Base-by-base conservation (phyloP, 2,113 vertebrate species). In the Pedetes capensis region DNA sequence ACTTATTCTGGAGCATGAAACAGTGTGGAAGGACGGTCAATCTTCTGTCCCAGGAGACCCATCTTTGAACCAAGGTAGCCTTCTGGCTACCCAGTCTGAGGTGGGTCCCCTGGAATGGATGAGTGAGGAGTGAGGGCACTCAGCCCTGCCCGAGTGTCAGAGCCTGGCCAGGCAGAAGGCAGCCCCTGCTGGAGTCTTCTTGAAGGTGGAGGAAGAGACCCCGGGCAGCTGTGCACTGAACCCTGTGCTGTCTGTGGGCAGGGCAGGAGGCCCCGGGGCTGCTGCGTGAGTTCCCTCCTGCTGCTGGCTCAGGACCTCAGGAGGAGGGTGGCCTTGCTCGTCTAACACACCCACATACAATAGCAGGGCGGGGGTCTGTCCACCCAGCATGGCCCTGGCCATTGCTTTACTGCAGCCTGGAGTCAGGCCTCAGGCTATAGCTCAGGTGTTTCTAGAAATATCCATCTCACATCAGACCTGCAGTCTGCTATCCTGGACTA, bases 261-360 rank as follows among this genome's bases (percentile, higher is more conserved):
- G n/a, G n/a, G n/a, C n/a, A n/a, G n/a, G n/a, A n/a, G n/a, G n/a
- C n/a, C n/a, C n/a, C n/a, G n/a, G n/a, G n/a, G n/a, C n/a, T n/a
- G n/a, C n/a, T n/a, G n/a, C n/a, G n/a, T n/a, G n/a, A n/a, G n/a
- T n/a, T n/a, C n/a, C n/a, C n/a, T n/a, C n/a, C 34, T 2, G 10
- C 4, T 8, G 29, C 17, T 44, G 1, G 18, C 66, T 34, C 13
- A 5, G 20, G 66, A 32, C 68, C 68, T 72, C 39, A 34, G 25
- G 20, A 57, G 27, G 23, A 39, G 59, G 57, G 29, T 0, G 49
- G 9, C 12, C 1, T 42, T 55, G 10, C 47, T 42, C 18, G 18
- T 18, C 29, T 1, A 2, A 3, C 5, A 0, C 4, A 63, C 27
- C 18, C 0, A 0, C n/a, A n/a, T n/a, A n/a, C n/a, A n/a, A n/a